Evolutionary conservation across 2,113 vertebrate species (phyloP), one percentile per base, ranked within the genome.

Genomic region (Rhabdomys dilectus): DNA sequence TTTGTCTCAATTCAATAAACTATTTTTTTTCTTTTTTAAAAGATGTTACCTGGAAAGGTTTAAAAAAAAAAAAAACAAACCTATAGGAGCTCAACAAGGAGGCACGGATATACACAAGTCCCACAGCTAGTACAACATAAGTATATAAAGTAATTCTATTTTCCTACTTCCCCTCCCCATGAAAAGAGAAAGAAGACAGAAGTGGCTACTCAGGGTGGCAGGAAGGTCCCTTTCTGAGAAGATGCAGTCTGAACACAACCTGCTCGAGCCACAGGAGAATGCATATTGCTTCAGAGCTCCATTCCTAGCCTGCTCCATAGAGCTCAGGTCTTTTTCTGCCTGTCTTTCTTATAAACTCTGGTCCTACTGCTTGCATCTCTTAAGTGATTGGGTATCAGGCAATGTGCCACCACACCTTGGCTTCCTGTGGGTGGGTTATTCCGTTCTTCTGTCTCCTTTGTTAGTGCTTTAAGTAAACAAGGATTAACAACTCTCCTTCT

Each of bases 1-100:
- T 93, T 81, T 84, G 58, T 60, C 39, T 62, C 19, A 89, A 53
- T 60, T 96, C 31, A 91, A 76, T 34, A 89, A 93, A 92, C 29
- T 39, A 3, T 26, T 26, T 39, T 26, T 45, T 90, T 51, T 76
- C 60, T 93, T 92, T 31, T 17, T 92, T 91, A 82, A 24, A 86
- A 24, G 21, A 77, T 21, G 39, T 16, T 72, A 72, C 68, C 34
- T 70, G 45, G 51, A 91, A 80, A 95, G 75, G 51, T 42, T 6
- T 88, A 95, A 48, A 48, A 42, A 76, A 73, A 16, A 72, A 72
- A 31, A 60, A 91, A 70, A 58, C 60, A 70, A 64, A 53, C 10
- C 19, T 39, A 26, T 9, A 62, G 19, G n/a, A 93, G 39, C 51
- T 86, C 81, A 92, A 68, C 87, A 62, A 1, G 87, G 88, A 92